Conservation (phyloP, 2,113 vertebrate species). For the Paradoxurus hermaphroditus region DNA sequence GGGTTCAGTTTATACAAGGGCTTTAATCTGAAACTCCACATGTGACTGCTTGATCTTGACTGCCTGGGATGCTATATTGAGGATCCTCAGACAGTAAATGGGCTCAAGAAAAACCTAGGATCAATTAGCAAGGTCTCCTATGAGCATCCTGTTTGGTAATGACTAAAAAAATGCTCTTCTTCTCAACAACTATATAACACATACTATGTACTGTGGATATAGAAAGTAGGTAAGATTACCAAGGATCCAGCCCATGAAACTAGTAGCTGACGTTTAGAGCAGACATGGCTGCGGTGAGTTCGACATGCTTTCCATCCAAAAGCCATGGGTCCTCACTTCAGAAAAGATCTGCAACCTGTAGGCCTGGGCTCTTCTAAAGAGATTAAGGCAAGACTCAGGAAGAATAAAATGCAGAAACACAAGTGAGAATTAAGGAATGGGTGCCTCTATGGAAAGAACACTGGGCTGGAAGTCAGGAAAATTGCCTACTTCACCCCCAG, state of each 20-base stretch:
- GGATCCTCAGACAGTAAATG: not conserved
- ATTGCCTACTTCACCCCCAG: not conserved
- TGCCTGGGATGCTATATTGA: not conserved
- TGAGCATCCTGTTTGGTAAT: not conserved
- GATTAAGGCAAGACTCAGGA: not conserved
- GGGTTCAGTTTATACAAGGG: not conserved
- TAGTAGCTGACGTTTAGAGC: not conserved
- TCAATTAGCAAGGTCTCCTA: not conserved
- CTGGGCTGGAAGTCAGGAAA: not conserved
- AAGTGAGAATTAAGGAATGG: not conserved
- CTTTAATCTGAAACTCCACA: not conserved
- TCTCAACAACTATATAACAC: not conserved
- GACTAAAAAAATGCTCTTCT: not conserved
- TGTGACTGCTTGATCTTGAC: not conserved
- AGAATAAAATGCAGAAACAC: not conserved
- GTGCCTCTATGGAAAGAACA: not conserved
- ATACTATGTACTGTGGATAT: not conserved
- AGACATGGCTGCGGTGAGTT: not conserved
- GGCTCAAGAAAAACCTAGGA: not conserved
- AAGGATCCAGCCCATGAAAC: not conserved
- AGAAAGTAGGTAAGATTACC: not conserved
- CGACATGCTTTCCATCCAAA: not conserved
- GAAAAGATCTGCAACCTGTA: not conserved
- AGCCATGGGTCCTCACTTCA: not conserved
- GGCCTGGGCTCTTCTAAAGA: not conserved